A percentile compares a stretch with the other conserved stretches of the same genome.
Evolutionary conservation across 2,113 vertebrate genomes (phyloP).

Genomic region (Tetrao urogallus): DNA sequence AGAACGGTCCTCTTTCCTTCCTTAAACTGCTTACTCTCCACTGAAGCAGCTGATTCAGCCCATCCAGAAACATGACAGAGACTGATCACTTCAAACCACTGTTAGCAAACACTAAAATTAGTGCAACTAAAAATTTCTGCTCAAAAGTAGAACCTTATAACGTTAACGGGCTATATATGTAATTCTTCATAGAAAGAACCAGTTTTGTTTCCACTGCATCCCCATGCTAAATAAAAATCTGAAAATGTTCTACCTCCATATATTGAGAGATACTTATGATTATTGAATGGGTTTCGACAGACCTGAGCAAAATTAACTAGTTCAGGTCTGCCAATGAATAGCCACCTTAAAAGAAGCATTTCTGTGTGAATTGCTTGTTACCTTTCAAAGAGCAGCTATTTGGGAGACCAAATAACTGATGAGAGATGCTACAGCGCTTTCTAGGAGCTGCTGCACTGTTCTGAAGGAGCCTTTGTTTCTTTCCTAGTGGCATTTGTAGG

Average conservation of each 20-base stretch:
- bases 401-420: not conserved
- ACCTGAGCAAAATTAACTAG: not conserved
- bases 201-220: not conserved
- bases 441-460: not conserved
- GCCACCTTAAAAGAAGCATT: not conserved
- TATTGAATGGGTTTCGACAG: not conserved
- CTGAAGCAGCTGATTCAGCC: not conserved
- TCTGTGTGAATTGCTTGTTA: not conserved
- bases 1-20: not conserved
- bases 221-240: not conserved
- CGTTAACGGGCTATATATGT: not conserved
- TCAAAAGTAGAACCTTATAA: not conserved
- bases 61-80: not conserved
- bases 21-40: not conserved
- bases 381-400: not conserved
- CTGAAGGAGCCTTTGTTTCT: not conserved
- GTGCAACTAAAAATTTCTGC: not conserved
- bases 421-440: not conserved
- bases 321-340: not conserved
- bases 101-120: not conserved
- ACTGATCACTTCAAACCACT: slow-evolving; percentile 2
- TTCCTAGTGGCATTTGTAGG: not conserved
- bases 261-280: not conserved
- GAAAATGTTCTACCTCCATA: not conserved
- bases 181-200: not conserved